Evolutionary conservation across 1,140 invertebrate genomes (phyloP), one percentile per base, ranked within the genome.

Genomic region (Brachionus calyciflorus): DNA sequence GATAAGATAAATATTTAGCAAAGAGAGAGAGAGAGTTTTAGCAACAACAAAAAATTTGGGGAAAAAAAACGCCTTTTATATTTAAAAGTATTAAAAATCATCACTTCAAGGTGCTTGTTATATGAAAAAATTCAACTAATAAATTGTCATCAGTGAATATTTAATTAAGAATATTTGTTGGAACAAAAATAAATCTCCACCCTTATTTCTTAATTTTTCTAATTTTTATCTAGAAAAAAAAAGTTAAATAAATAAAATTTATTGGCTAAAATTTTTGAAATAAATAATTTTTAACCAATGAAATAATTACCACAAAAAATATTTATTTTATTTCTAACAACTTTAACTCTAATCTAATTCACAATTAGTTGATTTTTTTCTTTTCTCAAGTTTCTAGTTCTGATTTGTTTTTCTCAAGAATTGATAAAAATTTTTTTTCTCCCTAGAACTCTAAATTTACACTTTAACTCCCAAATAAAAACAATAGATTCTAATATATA

Each of bases 401-500:
- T 60, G 55, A 60, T 60, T 60, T 60, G 55, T 60, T 60, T 60
- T 60, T 60, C 55, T 60, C 55, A 60, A 60, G 28, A 60, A 60
- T 33, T 60, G 7, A 57, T 28, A 28, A 57, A 24, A 24, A 24
- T 53, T 53, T 53, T 26, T 53, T 21, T 53, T 24, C 19, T 24
- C 51, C 37, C 37, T 37, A 60, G 55, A 60, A n/a, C 7, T 49
- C 46, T 6, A 49, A 10, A n/a, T 60, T 60, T 14, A 41, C 55
- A 60, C 55, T 17, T 19, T 33, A 60, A 60, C 55, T 60, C 55
- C 55, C 55, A 60, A 60, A 21, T 41, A 60, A 60, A 33, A 60
- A 60, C 55, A 60, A 60, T 19, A 28, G 6, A n/a, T 37, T 19
- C 19, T 60, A 19, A 49, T 7, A 9, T 17, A 33, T 33, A 60